Base-by-base conservation (phyloP, 2,888 invertebrate genomes). In the Philonicus albiceps region DNA sequence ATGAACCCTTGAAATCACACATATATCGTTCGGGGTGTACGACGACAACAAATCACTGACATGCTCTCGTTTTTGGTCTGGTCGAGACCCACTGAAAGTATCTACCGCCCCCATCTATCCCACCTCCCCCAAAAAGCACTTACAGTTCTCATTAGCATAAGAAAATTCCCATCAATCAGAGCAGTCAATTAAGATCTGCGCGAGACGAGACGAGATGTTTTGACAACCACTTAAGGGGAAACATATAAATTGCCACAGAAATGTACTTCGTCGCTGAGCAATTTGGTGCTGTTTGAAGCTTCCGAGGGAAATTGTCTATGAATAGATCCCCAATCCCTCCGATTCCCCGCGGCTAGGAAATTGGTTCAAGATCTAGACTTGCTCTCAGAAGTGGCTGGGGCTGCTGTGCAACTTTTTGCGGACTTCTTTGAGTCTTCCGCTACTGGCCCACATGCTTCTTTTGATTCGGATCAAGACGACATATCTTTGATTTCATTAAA, bases 401-500 rank as follows among this genome's bases (percentile, higher is more conserved):
- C 78, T 78, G n/a, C 49, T n/a, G 16, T 11, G 11, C 1, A 37
- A 22, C 80, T 80, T 16, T 53, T 53, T n/a, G 64, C 27, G 64
- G 13, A 22, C 22, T 64, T 27, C 40, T 31, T 37, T 76, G 40
- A 76, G 34, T 11, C 40, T 40, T 76, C 40, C 40, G 19, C 37
- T 43, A 6, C 40, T 11, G 34, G 8, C 76, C 40, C 37, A 37
- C 19, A 37, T 40, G 37, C 8, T 76, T 40, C 40, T 43, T 43
- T 16, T 0, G 34, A 13, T 34, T 2, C 40, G 13, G 30, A 78
- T 40, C 49, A 8, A 43, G 19, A 78, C 49, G 7, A 5, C 81
- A 16, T 49, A 49, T 49, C 83, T 72, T 72, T 83, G 83, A 83
- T 83, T 83, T 83, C 40, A n/a, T 83, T 64, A 83, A 83, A 83